A percentile compares a stretch with the other conserved stretches of the same genome.
phyloP scores from a whole-genome alignment of 2,113 vertebrate genomes.

The Prolemur simus region DNA sequence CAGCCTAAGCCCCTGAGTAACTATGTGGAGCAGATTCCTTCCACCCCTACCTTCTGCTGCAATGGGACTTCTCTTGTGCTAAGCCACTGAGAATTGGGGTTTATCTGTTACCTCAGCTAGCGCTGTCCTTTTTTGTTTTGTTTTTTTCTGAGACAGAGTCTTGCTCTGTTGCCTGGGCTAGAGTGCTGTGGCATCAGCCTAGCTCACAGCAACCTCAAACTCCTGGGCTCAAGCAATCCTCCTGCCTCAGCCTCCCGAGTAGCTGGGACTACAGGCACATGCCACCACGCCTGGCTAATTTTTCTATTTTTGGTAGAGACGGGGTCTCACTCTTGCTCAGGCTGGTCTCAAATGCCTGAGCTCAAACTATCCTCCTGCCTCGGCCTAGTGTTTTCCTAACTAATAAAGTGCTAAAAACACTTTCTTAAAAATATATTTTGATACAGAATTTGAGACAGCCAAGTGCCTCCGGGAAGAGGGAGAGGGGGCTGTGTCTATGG shows the following conservation, averaged over 20 bases:
- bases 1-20: neutral
- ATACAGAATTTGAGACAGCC: neutral
- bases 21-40: neutral
- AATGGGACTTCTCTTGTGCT: neutral
- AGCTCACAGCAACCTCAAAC: too few relatives aligned
- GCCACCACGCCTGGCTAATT: too few relatives aligned
- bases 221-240: too few relatives aligned
- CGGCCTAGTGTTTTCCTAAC: neutral
- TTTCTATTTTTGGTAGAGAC: too few relatives aligned
- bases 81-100: neutral
- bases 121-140: neutral
- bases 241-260: too few relatives aligned
- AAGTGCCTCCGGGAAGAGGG: neutral
- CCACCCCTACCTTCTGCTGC: neutral
- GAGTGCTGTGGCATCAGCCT: too few relatives aligned
- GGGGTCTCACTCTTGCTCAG: too few relatives aligned
- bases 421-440: constrained; percentile 21
- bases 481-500: neutral
- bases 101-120: neutral
- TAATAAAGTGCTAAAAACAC: constrained; percentile 7
- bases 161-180: too few relatives aligned
- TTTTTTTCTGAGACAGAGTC: too few relatives aligned
- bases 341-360: too few relatives aligned
- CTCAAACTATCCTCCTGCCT: too few relatives aligned
- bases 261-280: too few relatives aligned